Evolutionary conservation across 2,113 vertebrate genomes (phyloP).

Genomic region (Acrocephalus arundinaceus): DNA sequence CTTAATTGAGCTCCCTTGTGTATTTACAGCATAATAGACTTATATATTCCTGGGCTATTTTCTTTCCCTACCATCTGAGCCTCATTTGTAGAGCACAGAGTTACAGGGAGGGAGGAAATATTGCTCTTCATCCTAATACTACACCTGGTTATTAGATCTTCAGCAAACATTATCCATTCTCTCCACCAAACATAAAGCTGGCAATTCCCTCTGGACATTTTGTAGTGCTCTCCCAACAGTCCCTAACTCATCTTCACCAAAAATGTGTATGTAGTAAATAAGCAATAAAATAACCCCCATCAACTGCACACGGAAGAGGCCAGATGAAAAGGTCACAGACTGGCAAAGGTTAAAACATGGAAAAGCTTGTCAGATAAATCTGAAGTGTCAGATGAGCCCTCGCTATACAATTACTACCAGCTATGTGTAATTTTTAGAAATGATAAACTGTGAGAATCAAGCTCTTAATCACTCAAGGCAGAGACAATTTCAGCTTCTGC

Average conservation of each 20-base stretch:
- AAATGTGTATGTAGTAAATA: not conserved
- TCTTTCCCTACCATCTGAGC: not conserved
- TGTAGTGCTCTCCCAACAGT: not conserved
- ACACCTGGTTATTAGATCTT: not conserved
- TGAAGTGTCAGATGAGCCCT: not conserved
- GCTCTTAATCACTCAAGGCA: not conserved
- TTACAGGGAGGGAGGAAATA: not conserved
- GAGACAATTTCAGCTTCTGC: not conserved
- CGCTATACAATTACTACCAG: not conserved
- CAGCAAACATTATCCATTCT: not conserved
- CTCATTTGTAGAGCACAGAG: not conserved
- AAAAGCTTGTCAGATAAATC: not conserved
- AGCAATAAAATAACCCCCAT: not conserved
- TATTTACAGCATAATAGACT: not conserved
- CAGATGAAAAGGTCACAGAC: not conserved
- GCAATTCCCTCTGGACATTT: not conserved
- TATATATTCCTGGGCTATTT: not conserved
- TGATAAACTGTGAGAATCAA: not conserved
- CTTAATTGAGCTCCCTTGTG: slow-evolving; percentile 22
- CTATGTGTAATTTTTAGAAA: not conserved
- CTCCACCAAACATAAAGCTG: not conserved
- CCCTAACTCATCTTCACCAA: not conserved
- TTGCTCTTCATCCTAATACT: not conserved
- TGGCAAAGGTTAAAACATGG: not conserved
- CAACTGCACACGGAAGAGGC: not conserved